A percentile compares a stretch with the other conserved stretches of the same genome.
phyloP scores from a whole-genome alignment of 2,113 vertebrate genomes.

The Cololabis saira region DNA sequence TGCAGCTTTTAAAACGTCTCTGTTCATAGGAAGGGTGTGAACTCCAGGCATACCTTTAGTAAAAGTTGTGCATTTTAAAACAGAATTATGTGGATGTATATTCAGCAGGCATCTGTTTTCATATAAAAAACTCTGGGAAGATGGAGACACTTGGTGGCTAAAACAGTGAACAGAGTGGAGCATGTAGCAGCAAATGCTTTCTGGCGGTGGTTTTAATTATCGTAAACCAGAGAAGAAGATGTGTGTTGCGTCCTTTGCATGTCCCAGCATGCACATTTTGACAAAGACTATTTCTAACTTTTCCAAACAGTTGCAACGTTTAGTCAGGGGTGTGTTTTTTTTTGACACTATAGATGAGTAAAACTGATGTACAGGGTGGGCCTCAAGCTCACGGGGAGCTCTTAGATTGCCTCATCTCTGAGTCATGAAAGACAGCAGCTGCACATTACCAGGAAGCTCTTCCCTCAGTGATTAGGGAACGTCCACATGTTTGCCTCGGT shows the following conservation, averaged over 20 bases:
- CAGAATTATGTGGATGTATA: too few species aligned
- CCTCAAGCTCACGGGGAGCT: slow-evolving; percentile 2
- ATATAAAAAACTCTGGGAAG: too few species aligned
- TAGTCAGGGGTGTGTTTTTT: background rate
- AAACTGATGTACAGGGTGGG: background rate
- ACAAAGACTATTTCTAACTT: background rate
- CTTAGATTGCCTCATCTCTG: slow-evolving; percentile 39
- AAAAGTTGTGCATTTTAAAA: too few species aligned
- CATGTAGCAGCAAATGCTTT: too few species aligned
- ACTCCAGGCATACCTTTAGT: too few species aligned
- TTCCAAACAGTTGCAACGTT: background rate
- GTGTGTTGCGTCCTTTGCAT: background rate
- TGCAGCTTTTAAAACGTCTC: too few species aligned
- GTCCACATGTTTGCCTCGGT: too few species aligned
- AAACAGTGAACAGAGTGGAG: too few species aligned
- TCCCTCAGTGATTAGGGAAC: background rate
- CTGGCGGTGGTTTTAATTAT: background rate
- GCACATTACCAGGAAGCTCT: background rate
- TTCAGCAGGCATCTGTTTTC: too few species aligned
- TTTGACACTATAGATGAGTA: slow-evolving; percentile 1
- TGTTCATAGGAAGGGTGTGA: too few species aligned
- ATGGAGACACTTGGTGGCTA: too few species aligned
- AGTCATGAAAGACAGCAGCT: slow-evolving; percentile 1
- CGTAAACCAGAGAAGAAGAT: background rate
- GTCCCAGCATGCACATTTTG: slow-evolving; percentile 26